phyloP scores from a whole-genome alignment of 2,888 invertebrate species.

The Cheilosia vernalis region DNA sequence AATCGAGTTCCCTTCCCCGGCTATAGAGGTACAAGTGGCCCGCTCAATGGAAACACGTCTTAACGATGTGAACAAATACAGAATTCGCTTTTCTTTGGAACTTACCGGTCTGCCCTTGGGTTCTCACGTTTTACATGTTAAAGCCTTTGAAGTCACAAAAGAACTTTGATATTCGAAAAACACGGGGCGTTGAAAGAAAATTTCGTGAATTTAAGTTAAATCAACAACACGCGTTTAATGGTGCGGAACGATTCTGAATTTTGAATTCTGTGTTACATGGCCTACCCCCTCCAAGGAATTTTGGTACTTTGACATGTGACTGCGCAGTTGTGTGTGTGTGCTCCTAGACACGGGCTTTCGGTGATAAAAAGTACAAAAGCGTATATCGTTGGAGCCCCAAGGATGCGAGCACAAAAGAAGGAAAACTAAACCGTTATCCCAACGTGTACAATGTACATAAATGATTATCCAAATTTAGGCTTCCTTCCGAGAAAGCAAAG shows the following conservation, averaged over 20 bases:
- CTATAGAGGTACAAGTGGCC: neutral
- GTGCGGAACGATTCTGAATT: conserved; percentile 37
- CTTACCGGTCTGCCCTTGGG: neutral
- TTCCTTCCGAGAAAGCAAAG: neutral
- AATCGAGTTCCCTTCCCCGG: conserved; percentile 43
- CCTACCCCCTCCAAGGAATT: neutral
- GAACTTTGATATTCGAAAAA: conserved; percentile 4
- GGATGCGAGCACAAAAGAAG: neutral
- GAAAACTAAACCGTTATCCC: neutral
- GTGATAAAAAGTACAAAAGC: conserved; percentile 24
- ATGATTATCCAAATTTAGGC: conserved; percentile 45
- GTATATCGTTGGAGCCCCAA: conserved; percentile 16
- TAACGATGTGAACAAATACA: conserved; percentile 50
- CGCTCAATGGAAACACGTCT: conserved; percentile 16
- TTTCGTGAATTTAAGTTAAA: conserved; percentile 47
- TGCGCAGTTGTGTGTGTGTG: neutral
- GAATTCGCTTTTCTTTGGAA: conserved; percentile 52
- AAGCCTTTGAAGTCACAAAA: conserved; percentile 48
- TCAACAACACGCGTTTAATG: conserved; percentile 57
- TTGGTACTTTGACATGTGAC: neutral
- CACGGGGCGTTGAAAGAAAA: conserved; percentile 10
- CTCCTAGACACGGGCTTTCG: neutral
- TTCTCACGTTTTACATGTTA: neutral
- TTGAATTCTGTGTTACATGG: neutral
- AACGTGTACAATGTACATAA: neutral